Percentiles rank a stretch among this genome's conserved stretches.
Evolutionary conservation across 2,797 vertebrate genomes (phyloP).

Genomic region (Rhabdomys pumilio): DNA sequence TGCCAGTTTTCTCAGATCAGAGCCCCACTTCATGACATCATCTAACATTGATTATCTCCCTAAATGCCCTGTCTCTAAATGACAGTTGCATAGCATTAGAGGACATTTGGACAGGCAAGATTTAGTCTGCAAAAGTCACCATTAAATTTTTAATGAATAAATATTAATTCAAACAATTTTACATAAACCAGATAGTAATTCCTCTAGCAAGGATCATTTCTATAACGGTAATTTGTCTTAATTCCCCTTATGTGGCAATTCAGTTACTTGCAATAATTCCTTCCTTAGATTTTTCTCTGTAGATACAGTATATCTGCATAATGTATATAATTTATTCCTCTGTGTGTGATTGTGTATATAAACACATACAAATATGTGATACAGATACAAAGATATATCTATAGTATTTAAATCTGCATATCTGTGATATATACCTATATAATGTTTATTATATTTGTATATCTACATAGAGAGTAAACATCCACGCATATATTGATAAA

Average conservation of each 20-base stretch:
- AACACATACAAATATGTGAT: background rate
- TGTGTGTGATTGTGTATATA: background rate
- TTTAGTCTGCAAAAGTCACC: background rate
- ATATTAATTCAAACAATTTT: slow-evolving; percentile 28
- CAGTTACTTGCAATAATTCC: background rate
- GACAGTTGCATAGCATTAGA: background rate
- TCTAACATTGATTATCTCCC: background rate
- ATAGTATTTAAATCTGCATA: background rate
- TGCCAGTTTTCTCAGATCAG: background rate
- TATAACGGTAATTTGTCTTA: slow-evolving; percentile 9
- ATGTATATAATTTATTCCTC: background rate
- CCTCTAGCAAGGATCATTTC: slow-evolving; percentile 32
- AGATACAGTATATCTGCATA: background rate
- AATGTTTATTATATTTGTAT: background rate
- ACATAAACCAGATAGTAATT: slow-evolving; percentile 37
- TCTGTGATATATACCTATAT: background rate
- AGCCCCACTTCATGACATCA: background rate
- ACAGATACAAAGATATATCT: background rate
- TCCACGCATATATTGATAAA: background rate
- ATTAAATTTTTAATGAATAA: slow-evolving; percentile 22
- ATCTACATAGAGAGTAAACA: background rate
- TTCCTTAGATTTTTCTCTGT: slow-evolving; percentile 37
- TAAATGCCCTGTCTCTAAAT: background rate
- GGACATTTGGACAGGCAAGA: background rate
- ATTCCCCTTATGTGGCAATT: background rate